Evolutionary conservation across 1,140 invertebrate species (phyloP).

Genomic region (Bombus pyrosoma): DNA sequence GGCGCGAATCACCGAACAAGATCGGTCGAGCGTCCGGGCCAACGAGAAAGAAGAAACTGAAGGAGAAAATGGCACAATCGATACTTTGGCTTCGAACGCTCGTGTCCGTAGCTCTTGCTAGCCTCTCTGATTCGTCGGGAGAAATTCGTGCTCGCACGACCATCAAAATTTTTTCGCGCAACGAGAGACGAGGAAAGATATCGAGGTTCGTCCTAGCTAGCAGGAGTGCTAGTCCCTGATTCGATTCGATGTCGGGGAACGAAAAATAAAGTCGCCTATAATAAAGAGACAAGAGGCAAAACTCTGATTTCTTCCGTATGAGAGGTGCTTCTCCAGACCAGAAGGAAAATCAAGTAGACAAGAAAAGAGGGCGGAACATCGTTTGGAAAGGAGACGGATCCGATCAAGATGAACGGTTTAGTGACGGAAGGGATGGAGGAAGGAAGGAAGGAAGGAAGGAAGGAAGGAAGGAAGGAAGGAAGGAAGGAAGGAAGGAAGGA

Average conservation of each 20-base stretch:
- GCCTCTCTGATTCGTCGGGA: slow-evolving; percentile 64
- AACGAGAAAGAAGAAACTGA: not conserved
- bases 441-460: not conserved
- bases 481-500: not conserved
- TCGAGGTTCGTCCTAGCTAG: not conserved
- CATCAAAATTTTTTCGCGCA: not conserved
- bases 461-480: too few relatives aligned
- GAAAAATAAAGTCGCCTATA: not conserved
- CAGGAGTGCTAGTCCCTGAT: not conserved
- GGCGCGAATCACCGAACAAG: slow-evolving; percentile 36
- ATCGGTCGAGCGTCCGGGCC: slow-evolving; percentile 42
- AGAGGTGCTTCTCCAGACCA: not conserved
- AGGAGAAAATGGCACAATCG: slow-evolving; percentile 55
- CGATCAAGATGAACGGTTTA: slow-evolving; percentile 20
- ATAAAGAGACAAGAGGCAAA: slow-evolving; percentile 27
- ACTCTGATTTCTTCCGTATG: slow-evolving; percentile 24
- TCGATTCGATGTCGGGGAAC: slow-evolving; percentile 1
- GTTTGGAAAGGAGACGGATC: slow-evolving; percentile 1
- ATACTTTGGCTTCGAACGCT: slow-evolving; percentile 59
- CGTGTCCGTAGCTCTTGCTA: slow-evolving; percentile 71
- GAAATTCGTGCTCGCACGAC: slow-evolving; percentile 64
- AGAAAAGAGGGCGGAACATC: not conserved
- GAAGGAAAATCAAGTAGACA: not conserved
- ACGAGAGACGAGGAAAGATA: not conserved
- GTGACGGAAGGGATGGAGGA: too few relatives aligned